phyloP scores from a whole-genome alignment of 2,113 vertebrate species.

The Paedocypris sp. region DNA sequence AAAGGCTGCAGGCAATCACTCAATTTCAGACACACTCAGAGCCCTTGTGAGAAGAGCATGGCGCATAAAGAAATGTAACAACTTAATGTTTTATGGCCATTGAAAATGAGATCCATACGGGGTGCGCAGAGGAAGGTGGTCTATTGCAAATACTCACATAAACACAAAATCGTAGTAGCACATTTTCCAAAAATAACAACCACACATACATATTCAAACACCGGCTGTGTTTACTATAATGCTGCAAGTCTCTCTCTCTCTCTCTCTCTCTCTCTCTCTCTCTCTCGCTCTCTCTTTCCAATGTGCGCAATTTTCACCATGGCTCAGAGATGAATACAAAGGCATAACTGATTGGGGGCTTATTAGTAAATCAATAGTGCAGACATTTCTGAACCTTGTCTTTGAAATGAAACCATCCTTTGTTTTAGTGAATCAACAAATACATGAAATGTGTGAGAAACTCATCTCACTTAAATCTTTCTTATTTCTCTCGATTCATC shows the following conservation, averaged over 20 bases:
- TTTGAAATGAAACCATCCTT: slow-evolving; percentile 50
- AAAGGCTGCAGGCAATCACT: slow-evolving; percentile 65
- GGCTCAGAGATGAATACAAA: slow-evolving; percentile 42
- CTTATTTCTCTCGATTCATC: not conserved
- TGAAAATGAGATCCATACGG: slow-evolving; percentile 50
- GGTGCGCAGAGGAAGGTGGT: slow-evolving; percentile 37
- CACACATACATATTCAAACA: slow-evolving; percentile 8
- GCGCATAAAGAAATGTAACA: slow-evolving; percentile 61
- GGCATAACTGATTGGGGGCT: slow-evolving; percentile 50
- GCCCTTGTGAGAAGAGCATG: slow-evolving; percentile 48
- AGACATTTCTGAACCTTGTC: slow-evolving; percentile 51
- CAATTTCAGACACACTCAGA: slow-evolving; percentile 62
- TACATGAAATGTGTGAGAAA: slow-evolving; percentile 28
- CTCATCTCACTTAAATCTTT: not conserved
- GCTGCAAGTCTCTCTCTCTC: not conserved
- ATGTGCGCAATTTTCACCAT: slow-evolving; percentile 55
- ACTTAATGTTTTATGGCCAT: slow-evolving; percentile 57
- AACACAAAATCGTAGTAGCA: slow-evolving; percentile 1
- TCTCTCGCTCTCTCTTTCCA: slow-evolving; percentile 26
- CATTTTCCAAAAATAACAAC: slow-evolving; percentile 6
- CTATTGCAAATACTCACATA: slow-evolving; percentile 22
- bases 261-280: not conserved
- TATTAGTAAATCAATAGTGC: slow-evolving; percentile 62
- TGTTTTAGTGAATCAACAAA: slow-evolving; percentile 53
- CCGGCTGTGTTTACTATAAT: not conserved